These are phyloP conservation scores for Lichenostomus cassidix DNA, from an alignment of 2,113 vertebrate species.

Conservation along the genomic window DNA sequence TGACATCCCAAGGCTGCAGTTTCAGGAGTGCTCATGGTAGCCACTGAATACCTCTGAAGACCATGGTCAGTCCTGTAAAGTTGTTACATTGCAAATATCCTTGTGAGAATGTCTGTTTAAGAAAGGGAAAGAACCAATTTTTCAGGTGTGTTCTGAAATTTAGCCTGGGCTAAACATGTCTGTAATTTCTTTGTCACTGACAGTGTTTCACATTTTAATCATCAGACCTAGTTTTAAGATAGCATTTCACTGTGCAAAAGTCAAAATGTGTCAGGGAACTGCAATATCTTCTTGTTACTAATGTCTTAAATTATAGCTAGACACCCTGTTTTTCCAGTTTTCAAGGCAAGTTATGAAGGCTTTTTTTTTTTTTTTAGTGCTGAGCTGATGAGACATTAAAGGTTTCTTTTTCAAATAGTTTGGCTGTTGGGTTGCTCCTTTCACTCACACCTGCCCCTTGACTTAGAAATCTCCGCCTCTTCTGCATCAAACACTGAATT, in stretches of 20 bases:
- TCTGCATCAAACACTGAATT: constrained; percentile 54
- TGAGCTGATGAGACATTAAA: constrained; percentile 65
- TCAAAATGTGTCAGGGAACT: constrained; percentile 57
- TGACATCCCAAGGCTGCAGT: not conserved
- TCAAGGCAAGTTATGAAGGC: constrained; percentile 53
- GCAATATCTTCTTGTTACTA: constrained; percentile 54
- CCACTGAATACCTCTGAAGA: not conserved
- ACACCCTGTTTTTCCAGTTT: constrained; percentile 79
- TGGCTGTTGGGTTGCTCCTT: constrained; percentile 60
- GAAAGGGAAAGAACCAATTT: not conserved
- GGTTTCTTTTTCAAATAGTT: constrained; percentile 69
- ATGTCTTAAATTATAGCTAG: constrained; percentile 65
- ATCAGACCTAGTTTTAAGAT: not conserved
- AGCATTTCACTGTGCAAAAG: not conserved
- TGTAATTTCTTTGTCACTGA: not conserved
- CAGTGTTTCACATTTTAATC: not conserved
- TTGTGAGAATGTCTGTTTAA: not conserved
- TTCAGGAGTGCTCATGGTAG: not conserved
- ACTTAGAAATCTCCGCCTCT: constrained; percentile 52
- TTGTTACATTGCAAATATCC: not conserved
- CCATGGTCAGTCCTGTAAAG: not conserved
- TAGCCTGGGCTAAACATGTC: not conserved
- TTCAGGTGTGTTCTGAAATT: not conserved
- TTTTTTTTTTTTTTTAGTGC: constrained; percentile 12
- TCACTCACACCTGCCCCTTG: constrained; percentile 64